Conservation (phyloP, 2,113 vertebrate species). For the Tor tambroides region DNA sequence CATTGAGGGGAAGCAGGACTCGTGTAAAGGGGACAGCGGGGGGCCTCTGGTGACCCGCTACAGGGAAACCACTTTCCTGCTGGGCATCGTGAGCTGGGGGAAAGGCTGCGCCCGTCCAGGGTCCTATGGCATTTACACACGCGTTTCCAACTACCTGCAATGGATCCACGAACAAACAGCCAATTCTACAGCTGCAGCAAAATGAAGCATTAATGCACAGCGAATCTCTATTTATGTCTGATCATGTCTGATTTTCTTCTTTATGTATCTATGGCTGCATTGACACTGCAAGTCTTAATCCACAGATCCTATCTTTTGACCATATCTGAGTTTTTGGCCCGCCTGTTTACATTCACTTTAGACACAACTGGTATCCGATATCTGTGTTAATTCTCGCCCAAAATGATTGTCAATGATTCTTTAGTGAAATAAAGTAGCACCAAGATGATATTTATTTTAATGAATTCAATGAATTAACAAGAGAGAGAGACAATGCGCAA, state of each 20-base stretch:
- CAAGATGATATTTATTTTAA: too few relatives aligned
- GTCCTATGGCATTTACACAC: constrained; percentile 89
- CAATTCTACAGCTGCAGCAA: constrained; percentile 8
- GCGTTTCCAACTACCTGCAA: constrained; percentile 83
- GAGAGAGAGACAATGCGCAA: too few relatives aligned
- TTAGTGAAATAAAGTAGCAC: too few relatives aligned
- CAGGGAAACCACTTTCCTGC: constrained; percentile 84
- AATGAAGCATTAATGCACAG: neutral
- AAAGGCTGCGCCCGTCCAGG: constrained; percentile 86
- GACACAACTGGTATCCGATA: too few relatives aligned
- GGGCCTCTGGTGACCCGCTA: constrained; percentile 87
- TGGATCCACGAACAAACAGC: constrained; percentile 80
- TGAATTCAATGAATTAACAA: too few relatives aligned
- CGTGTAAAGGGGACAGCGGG: constrained; percentile 94
- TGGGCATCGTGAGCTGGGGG: constrained; percentile 95
- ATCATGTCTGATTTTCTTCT: neutral
- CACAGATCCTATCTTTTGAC: too few relatives aligned
- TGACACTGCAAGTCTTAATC: too few relatives aligned
- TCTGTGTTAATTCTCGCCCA: too few relatives aligned
- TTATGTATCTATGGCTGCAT: neutral
- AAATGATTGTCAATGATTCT: too few relatives aligned
- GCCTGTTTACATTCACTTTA: too few relatives aligned
- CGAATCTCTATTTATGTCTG: neutral
- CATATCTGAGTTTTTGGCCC: too few relatives aligned
- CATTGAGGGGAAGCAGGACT: constrained; percentile 79